Evolutionary conservation across 2,797 vertebrate genomes (phyloP).

Genomic region (Diplodus puntazzo): DNA sequence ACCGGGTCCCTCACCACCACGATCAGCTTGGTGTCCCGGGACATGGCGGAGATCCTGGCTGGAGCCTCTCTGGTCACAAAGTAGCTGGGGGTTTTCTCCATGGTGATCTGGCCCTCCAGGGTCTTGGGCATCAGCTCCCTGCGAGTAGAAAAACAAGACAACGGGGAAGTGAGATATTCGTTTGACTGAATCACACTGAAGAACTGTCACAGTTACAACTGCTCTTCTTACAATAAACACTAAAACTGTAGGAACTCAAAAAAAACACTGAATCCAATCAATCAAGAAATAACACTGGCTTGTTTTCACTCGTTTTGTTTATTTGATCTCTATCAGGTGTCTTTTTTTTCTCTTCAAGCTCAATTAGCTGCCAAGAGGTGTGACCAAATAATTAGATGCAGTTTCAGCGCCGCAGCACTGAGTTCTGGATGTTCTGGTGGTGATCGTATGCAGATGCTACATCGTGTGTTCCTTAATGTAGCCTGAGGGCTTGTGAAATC

Average conservation of each 20-base stretch:
- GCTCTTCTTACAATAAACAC: constrained; percentile 57
- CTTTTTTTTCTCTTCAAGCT: constrained; percentile 18
- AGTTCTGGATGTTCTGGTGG: constrained; percentile 21
- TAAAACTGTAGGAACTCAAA: constrained; percentile 30
- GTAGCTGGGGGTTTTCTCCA: constrained; percentile 97
- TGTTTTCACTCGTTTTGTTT: constrained; percentile 36
- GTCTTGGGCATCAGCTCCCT: constrained; percentile 94
- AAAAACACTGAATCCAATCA: constrained; percentile 57
- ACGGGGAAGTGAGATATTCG: constrained; percentile 52
- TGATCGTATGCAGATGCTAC: constrained; percentile 43
- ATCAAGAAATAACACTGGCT: constrained; percentile 53
- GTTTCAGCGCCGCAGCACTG: background rate
- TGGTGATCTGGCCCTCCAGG: constrained; percentile 95
- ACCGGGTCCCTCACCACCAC: constrained; percentile 95
- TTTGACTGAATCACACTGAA: constrained; percentile 40
- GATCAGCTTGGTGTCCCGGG: constrained; percentile 90
- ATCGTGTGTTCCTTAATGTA: constrained; percentile 36
- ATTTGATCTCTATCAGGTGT: constrained; percentile 56
- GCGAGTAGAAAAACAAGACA: background rate
- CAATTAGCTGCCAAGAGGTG: constrained; percentile 30
- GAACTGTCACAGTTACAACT: constrained; percentile 24
- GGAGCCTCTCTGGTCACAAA: constrained; percentile 93
- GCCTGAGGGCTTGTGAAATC: constrained; percentile 55
- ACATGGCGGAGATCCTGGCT: constrained; percentile 91
- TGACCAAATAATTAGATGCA: constrained; percentile 49